Conservation (phyloP, 2,113 vertebrate species). For the Gracilinanus agilis region DNA sequence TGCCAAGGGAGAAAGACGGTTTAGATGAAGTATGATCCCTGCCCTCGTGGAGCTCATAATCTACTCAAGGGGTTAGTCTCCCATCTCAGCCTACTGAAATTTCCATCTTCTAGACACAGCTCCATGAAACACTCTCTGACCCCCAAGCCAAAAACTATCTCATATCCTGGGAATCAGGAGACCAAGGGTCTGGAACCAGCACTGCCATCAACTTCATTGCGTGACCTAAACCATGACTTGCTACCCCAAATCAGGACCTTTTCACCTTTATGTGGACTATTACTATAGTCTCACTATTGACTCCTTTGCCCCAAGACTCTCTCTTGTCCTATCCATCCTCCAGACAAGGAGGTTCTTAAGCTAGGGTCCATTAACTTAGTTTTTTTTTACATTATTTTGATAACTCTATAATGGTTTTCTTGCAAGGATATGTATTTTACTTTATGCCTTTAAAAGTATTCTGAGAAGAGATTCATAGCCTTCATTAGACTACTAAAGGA, state of each 20-base stretch:
- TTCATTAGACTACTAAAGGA: not conserved
- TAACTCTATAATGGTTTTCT: not conserved
- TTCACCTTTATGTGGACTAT: not conserved
- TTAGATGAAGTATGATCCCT: not conserved
- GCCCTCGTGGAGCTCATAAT: not conserved
- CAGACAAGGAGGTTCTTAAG: not conserved
- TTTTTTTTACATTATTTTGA: not conserved
- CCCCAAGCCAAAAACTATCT: not conserved
- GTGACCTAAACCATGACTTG: not conserved
- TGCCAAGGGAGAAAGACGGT: not conserved
- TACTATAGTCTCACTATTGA: not conserved
- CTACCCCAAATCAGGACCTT: not conserved
- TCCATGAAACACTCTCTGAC: not conserved
- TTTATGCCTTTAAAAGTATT: not conserved
- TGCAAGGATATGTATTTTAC: not conserved
- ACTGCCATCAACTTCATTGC: not conserved
- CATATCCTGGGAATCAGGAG: not conserved
- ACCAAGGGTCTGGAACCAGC: not conserved
- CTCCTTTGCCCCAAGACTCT: not conserved
- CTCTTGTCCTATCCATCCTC: not conserved
- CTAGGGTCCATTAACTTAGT: not conserved
- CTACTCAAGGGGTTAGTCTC: not conserved
- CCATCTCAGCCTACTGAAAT: not conserved
- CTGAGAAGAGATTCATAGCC: not conserved
- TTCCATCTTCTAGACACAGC: not conserved